A percentile compares a stretch with the other conserved stretches of the same genome.
These are phyloP conservation scores for Scaptodrosophila lebanonensis DNA, from an alignment of 1,140 invertebrate species.

Conservation along the genomic window DNA sequence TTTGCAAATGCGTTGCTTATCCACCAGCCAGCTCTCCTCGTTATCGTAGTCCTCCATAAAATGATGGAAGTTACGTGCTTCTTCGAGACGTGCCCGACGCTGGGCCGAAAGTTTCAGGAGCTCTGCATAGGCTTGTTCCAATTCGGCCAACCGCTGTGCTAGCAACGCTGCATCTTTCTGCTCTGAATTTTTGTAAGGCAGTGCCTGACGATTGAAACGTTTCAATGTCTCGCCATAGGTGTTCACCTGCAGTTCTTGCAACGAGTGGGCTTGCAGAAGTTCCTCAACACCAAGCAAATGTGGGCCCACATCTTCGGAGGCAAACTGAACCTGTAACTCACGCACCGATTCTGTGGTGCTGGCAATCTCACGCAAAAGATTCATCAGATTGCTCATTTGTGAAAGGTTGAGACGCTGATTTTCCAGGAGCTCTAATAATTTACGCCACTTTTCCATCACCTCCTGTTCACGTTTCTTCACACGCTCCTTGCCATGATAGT, in stretches of 20 bases:
- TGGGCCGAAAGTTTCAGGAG: conserved; percentile 82
- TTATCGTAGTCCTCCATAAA: conserved; percentile 96
- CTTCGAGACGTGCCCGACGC: conserved; percentile 89
- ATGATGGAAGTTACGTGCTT: conserved; percentile 95
- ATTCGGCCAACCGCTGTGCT: conserved; percentile 82
- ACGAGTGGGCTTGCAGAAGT: conserved; percentile 92
- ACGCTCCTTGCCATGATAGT: conserved; percentile 92
- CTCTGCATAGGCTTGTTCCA: conserved; percentile 86
- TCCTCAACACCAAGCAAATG: conserved; percentile 96
- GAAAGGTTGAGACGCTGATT: conserved; percentile 90
- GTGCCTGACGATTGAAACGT: conserved; percentile 84
- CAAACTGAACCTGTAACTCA: conserved; percentile 88
- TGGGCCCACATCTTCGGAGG: conserved; percentile 92
- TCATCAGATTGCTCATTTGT: conserved; percentile 87
- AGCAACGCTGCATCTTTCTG: conserved; percentile 83
- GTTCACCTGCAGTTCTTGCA: conserved; percentile 93
- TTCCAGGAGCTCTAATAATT: conserved; percentile 90
- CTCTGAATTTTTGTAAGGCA: conserved; percentile 79
- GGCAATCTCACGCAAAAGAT: conserved; percentile 93
- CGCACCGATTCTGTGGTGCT: conserved; percentile 89
- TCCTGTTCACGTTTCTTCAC: conserved; percentile 90
- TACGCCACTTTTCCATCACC: conserved; percentile 92
- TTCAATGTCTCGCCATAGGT: conserved; percentile 89
- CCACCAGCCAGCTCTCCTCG: conserved; percentile 94
- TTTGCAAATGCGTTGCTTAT: conserved; percentile 94